Evolutionary conservation across 2,888 invertebrate genomes (phyloP).

Genomic region (Baronia brevicornis): DNA sequence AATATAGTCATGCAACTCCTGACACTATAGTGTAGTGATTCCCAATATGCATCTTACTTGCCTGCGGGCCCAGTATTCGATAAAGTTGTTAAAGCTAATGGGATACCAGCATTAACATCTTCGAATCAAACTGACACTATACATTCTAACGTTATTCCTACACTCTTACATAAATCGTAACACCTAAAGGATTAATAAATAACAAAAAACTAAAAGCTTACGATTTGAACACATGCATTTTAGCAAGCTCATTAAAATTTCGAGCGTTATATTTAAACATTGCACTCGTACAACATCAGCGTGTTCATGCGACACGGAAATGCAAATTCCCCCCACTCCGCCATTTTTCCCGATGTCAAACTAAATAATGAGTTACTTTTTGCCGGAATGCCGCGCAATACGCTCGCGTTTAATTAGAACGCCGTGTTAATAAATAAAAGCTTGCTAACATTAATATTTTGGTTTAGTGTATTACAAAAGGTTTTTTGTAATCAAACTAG

Average conservation of each 20-base stretch:
- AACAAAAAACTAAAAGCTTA: slow-evolving; percentile 16
- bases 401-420: slow-evolving; percentile 25
- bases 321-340: slow-evolving; percentile 47
- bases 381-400: slow-evolving; percentile 17
- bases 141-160: too few species aligned
- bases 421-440: slow-evolving; percentile 10
- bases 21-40: too few species aligned
- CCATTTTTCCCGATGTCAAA: slow-evolving; percentile 53
- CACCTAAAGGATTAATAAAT: too few species aligned
- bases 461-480: not conserved
- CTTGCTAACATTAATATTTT: slow-evolving; percentile 6
- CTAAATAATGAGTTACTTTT: slow-evolving; percentile 42
- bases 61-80: too few species aligned
- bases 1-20: too few species aligned
- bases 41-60: too few species aligned
- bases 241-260: slow-evolving; percentile 61
- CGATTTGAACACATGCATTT: slow-evolving; percentile 42
- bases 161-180: too few species aligned
- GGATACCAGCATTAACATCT: too few species aligned
- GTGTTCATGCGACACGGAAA: slow-evolving; percentile 67
- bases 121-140: too few species aligned
- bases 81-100: too few species aligned
- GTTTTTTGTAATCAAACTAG: too few species aligned
- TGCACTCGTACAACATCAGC: slow-evolving; percentile 45
- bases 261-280: slow-evolving; percentile 48